Evolutionary conservation across 2,888 invertebrate genomes (phyloP), one percentile per base, ranked within the genome.

Genomic region (Ophion costatus): DNA sequence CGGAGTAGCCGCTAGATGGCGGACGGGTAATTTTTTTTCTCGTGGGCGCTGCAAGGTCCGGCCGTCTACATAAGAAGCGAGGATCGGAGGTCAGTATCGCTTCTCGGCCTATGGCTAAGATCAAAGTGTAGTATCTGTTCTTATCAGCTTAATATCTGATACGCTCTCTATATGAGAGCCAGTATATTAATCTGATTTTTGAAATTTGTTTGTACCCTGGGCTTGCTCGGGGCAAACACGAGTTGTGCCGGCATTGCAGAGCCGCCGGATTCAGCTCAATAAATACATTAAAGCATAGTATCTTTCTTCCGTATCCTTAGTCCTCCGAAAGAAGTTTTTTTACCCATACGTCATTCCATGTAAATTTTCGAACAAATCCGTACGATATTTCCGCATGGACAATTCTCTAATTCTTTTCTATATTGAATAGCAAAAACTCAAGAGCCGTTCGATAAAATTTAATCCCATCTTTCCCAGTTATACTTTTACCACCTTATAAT

Each of bases 121-220:
- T 74, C 73, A 74, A 73, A 74, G 73, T 74, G 73, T 74, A 74
- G 73, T 75, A 82, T 82, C 76, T 76, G 81, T 82, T 82, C 76
- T 82, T 82, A 82, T 82, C 76, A 76, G 81, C 76, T 76, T 76
- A 82, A 82, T 82, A 82, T 82, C 75, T 80, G 80, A 75, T 80
- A 80, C 80, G 75, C 69, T 67, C 61, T 74, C 74, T 61, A 80
- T 80, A 51, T 63, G 76, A 73, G 64, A 71, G 70, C 70, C 81
- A 82, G 81, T 75, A 71, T 82, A 76, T 82, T 82, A 76, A 82
- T 70, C 76, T 81, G 76, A 81, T 81, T 78, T 70, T 75, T 75
- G 64, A 7, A 61, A 61, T 1, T 22, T 24, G 33, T 75, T 29
- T 24, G 10, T 29, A 64, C 14, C 42, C 38, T 20, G 73, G 59